These are phyloP conservation scores for Ceraclea dissimilis DNA, from an alignment of 2,888 invertebrate genomes.

Conservation along the genomic window DNA sequence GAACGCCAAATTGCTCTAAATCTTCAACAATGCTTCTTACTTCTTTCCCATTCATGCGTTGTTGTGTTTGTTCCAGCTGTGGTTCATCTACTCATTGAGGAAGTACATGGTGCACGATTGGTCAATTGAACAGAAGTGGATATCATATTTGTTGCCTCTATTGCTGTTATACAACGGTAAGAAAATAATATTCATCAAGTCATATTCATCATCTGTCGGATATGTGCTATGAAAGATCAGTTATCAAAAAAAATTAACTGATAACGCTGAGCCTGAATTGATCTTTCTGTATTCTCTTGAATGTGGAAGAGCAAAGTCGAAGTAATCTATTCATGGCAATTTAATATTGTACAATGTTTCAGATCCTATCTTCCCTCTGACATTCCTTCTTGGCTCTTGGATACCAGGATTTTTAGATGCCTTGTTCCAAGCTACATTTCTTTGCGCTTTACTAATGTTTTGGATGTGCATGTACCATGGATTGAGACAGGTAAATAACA, in stretches of 20 bases:
- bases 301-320: not conserved
- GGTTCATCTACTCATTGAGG: constrained; percentile 84
- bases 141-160: constrained; percentile 78
- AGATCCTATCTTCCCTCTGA: constrained; percentile 93
- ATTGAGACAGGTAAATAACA: constrained; percentile 73
- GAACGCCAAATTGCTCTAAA: too few species aligned
- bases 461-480: constrained; percentile 97
- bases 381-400: constrained; percentile 82
- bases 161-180: constrained; percentile 88
- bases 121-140: constrained; percentile 98
- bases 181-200: constrained; percentile 31
- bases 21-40: too few species aligned
- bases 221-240: too few species aligned
- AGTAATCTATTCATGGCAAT: not conserved
- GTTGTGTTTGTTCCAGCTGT: constrained; percentile 71
- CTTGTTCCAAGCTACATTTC: constrained; percentile 81
- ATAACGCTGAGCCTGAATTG: too few species aligned
- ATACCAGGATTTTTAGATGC: constrained; percentile 90
- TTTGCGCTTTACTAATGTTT: constrained; percentile 80
- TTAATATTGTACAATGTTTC: constrained; percentile 28
- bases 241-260: too few species aligned
- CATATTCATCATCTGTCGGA: too few species aligned
- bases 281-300: not conserved
- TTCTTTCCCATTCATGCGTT: too few species aligned
- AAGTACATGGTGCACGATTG: constrained; percentile 86